Evolutionary conservation across 2,888 invertebrate species (phyloP).

Genomic region (Listrodromus nycthemerus): DNA sequence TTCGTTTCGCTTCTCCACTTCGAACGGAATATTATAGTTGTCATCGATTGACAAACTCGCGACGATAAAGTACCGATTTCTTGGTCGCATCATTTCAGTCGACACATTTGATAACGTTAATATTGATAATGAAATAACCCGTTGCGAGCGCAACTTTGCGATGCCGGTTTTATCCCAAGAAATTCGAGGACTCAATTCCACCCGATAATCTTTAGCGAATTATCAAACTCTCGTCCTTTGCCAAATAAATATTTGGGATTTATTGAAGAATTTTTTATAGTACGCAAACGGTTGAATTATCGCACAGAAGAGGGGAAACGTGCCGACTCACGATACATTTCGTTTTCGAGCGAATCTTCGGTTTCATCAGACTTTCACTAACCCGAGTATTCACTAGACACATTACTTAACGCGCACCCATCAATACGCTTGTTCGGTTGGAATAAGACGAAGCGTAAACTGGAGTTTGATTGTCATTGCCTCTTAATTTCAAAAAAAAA

Average conservation of each 20-base stretch:
- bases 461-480: conserved; percentile 7
- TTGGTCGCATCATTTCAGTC: not conserved
- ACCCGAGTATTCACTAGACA: conserved; percentile 1
- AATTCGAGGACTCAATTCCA: not conserved
- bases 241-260: not conserved
- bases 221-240: conserved; percentile 25
- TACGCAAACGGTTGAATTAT: not conserved
- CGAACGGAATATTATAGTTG: conserved; percentile 34
- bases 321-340: conserved; percentile 16
- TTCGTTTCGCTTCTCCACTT: conserved; percentile 39
- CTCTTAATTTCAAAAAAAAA: not conserved
- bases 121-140: conserved; percentile 17
- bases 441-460: not conserved
- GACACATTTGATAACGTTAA: conserved; percentile 7
- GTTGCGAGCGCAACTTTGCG: conserved; percentile 2
- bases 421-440: not conserved
- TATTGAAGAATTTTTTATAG: not conserved
- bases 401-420: not conserved
- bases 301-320: not conserved
- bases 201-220: not conserved
- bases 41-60: conserved; percentile 11
- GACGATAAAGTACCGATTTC: conserved; percentile 13
- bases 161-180: not conserved
- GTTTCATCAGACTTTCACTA: conserved; percentile 64
- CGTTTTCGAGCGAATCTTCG: conserved; percentile 53